Conservation (phyloP, 2,113 vertebrate species). For the Lophius piscatorius region DNA sequence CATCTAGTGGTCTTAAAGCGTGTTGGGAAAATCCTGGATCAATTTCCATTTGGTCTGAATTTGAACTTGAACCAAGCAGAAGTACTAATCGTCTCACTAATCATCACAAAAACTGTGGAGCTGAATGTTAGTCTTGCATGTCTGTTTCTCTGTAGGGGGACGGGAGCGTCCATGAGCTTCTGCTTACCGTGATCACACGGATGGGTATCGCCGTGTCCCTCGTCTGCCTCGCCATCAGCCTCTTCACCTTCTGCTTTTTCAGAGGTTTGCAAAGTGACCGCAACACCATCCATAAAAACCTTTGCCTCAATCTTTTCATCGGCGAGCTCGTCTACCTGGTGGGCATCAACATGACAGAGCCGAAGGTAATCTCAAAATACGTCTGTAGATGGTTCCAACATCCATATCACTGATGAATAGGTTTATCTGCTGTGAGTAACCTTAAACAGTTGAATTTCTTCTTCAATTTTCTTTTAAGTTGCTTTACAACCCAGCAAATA, state of each 20-base stretch:
- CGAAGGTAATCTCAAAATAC: constrained; percentile 81
- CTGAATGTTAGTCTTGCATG: constrained; percentile 8
- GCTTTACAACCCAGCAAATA: background rate
- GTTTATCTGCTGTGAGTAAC: constrained; percentile 27
- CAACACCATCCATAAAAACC: constrained; percentile 99
- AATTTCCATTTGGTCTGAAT: too few relatives aligned
- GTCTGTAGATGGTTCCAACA: background rate
- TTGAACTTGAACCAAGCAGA: too few relatives aligned
- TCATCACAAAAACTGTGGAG: constrained; percentile 12
- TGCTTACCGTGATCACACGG: constrained; percentile 95
- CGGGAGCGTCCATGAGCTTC: constrained; percentile 89
- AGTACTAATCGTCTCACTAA: too few relatives aligned
- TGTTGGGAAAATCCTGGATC: too few relatives aligned
- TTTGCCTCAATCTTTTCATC: constrained; percentile 97
- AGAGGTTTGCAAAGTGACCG: constrained; percentile 95
- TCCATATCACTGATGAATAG: constrained; percentile 18
- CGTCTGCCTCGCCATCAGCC: constrained; percentile 96
- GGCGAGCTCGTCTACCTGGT: constrained; percentile 97
- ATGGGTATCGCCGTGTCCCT: constrained; percentile 97
- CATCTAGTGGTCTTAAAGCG: too few relatives aligned
- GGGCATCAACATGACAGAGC: constrained; percentile 96
- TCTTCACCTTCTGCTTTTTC: constrained; percentile 99
- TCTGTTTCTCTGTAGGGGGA: constrained; percentile 80
- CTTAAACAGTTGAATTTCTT: constrained; percentile 16
- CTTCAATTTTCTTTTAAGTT: constrained; percentile 16